Base-by-base conservation (phyloP, 2,113 vertebrate genomes). In the Platycercus adscitus region DNA sequence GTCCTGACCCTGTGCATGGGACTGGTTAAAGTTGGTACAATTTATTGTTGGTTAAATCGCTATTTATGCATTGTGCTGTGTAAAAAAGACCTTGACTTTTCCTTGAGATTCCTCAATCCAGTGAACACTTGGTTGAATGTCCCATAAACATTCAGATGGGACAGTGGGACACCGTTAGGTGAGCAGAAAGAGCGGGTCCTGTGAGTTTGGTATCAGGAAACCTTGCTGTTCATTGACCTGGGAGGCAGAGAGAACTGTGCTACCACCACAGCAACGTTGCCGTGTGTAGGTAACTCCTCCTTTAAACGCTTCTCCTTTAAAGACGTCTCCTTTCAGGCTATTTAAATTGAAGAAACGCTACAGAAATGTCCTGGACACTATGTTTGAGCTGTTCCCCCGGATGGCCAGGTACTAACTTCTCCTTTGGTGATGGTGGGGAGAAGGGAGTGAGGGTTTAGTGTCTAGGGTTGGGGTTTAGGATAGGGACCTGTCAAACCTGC, bases 261-360 rank as follows among this genome's bases (percentile, higher is more conserved):
- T 66, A 6, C 29, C 50, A 8, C 4, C 33, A 37, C 33, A 37
- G 89, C 61, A 12, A 9, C 20, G 28, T 24, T 35, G 41, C 17
- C 6, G n/a, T n/a, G 1, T 4, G 2, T 31, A 5, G 44, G 14
- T 80, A 28, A 88, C 85, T 31, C 6, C 2, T 81, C 21, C 21
- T 58, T 58, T 58, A 35, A 58, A 52, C 28, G 50, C 50, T 52
- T 26, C 50, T 52, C 25, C 50, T 52, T 52, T 52, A 28, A 52
- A 58, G 66, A 3, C 25, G 39, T 55, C 53, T 86, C 52, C 28
- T 24, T 93, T 12, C 97, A 99, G 99, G 97, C 95, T 99, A 39
- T 99, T 99, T 87, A 99, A 99, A 65, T 97, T 99, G 96, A 99
- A 99, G 96, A 99, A 99, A 95, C 97, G 99, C 60, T 99, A 99